phyloP scores from a whole-genome alignment of 2,797 vertebrate genomes.

The Champsocephalus gunnari region DNA sequence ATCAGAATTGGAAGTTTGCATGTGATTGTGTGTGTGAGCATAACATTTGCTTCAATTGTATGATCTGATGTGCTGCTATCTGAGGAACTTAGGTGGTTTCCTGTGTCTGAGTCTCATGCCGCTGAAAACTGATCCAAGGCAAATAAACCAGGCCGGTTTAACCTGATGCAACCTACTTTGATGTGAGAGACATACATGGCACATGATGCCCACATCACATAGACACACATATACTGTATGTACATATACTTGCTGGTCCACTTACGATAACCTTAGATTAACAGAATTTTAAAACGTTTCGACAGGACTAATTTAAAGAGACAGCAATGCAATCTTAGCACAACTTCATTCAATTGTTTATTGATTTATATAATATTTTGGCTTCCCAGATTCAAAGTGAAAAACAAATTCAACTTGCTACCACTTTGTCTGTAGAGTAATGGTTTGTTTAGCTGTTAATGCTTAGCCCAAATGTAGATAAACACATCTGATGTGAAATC shows the following conservation, averaged over 20 bases:
- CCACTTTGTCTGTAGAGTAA: neutral
- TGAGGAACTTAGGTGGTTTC: constrained; percentile 68
- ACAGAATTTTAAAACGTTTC: neutral
- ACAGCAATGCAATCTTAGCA: neutral
- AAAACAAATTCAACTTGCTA: neutral
- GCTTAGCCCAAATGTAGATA: neutral
- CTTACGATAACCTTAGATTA: neutral
- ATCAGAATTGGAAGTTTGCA: neutral
- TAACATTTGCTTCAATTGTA: constrained; percentile 5
- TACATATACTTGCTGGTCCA: neutral
- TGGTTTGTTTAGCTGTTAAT: neutral
- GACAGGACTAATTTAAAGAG: neutral
- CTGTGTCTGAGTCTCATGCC: constrained; percentile 54
- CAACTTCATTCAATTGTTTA: no score
- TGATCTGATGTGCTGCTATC: neutral
- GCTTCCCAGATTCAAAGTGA: neutral
- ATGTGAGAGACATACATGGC: neutral
- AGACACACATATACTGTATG: neutral
- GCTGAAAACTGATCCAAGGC: neutral
- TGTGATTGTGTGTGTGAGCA: constrained; percentile 1
- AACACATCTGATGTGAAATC: neutral
- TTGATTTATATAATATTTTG: neutral
- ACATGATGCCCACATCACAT: neutral
- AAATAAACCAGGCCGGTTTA: constrained; percentile 20
- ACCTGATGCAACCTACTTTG: neutral